Base-by-base conservation (phyloP, 2,888 invertebrate species). In the Zele albiditarsus region DNA sequence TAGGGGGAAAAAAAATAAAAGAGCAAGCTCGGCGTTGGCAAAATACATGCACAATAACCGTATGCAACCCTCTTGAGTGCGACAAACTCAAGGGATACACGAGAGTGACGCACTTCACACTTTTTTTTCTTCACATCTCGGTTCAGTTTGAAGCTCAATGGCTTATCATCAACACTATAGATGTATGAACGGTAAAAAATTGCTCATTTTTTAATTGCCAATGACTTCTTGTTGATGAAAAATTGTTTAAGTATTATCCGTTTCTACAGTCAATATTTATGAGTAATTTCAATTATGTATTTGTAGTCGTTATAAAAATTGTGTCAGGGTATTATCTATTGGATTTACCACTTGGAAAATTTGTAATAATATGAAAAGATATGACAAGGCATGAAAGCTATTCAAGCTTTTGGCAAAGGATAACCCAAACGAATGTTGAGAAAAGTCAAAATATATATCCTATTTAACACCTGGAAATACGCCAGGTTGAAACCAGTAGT, bases 21-120 rank as follows among this genome's bases (percentile, higher is more conserved):
- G 71, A 69, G 28, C 75, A 72, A 42, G 33, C 16, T 71, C 53
- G 1, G 20, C 70, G 78, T 79, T 79, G 80, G 73, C 70, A 74
- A 78, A 80, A 80, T 79, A 80, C 72, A 67, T 77, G 73, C 72
- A 65, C 77, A 75, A 78, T 77, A 77, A 76, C 72, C 74, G 77
- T 53, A 20, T 78, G 78, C 69, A 76, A 76, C 78, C 78, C 79
- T 74, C 77, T 67, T 23, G 70, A 53, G 71, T 70, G 73, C 58
- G 58, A 74, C 65, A 74, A 72, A 78, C 66, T 73, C 71, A 27
- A 60, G 67, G 74, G 71, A 58, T 73, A 60, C 69, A 49, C 62
- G 57, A 53, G 63, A 75, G 63, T 33, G 71, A 71, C 68, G 71
- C 73, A 42, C 38, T 67, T 57, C 62, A 46, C 71, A 70, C 60